Percentiles rank a stretch among this genome's conserved stretches.
Conservation (phyloP, 2,113 vertebrate genomes). For the Abramis brama region DNA sequence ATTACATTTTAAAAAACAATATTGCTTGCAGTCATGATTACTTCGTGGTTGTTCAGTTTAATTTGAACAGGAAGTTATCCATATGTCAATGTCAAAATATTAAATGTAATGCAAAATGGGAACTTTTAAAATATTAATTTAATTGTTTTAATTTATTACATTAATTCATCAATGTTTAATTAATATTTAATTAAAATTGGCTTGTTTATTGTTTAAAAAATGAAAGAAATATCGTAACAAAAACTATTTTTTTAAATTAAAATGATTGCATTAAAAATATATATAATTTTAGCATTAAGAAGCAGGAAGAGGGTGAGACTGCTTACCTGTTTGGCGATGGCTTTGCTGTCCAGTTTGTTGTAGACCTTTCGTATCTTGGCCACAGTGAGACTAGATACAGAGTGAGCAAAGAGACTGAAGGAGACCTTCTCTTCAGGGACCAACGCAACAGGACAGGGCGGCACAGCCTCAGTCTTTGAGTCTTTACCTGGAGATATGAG, state of each 20-base stretch:
- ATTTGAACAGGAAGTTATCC: not conserved
- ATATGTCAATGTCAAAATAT: not conserved
- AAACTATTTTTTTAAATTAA: no score
- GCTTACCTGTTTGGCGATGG: slow-evolving; percentile 95
- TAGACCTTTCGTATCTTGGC: slow-evolving; percentile 96
- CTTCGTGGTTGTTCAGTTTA: not conserved
- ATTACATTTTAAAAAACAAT: no score
- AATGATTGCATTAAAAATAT: not conserved
- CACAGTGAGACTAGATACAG: slow-evolving; percentile 91
- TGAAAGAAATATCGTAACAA: no score
- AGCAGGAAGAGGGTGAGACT: not conserved
- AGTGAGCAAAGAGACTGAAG: slow-evolving; percentile 91
- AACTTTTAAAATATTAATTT: not conserved
- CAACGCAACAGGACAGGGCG: slow-evolving; percentile 81
- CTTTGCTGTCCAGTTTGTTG: slow-evolving; percentile 98
- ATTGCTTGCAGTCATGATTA: not conserved
- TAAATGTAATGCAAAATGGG: not conserved
- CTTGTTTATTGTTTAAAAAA: no score
- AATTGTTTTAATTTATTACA: not conserved
- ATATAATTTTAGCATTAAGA: not conserved
- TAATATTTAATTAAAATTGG: not conserved
- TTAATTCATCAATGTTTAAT: not conserved
- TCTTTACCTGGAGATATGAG: slow-evolving; percentile 85
- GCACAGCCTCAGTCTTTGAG: slow-evolving; percentile 84
- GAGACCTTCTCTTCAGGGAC: slow-evolving; percentile 97